A percentile compares a stretch with the other conserved stretches of the same genome.
These are phyloP conservation scores for Euphydryas editha DNA, from an alignment of 2,888 invertebrate genomes.

Conservation along the genomic window DNA sequence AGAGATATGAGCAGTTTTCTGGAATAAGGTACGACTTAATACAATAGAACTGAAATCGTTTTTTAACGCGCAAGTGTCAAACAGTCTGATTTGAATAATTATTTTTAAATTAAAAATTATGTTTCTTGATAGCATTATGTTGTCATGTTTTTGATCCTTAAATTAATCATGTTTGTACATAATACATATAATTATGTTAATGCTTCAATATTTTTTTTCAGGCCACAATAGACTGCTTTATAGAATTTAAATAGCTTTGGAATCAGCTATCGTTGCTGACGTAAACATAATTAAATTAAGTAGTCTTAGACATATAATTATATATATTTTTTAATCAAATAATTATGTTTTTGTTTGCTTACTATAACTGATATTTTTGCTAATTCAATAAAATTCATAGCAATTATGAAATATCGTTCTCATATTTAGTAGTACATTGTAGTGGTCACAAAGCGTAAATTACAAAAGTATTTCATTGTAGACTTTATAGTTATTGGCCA, in stretches of 20 bases:
- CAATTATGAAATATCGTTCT: neutral
- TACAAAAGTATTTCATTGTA: neutral
- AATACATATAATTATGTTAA: slow-evolving; percentile 15
- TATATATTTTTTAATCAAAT: too few species aligned
- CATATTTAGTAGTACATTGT: neutral
- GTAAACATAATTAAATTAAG: slow-evolving; percentile 2
- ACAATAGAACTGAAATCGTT: too few species aligned
- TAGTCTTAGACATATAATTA: too few species aligned
- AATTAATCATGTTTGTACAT: slow-evolving; percentile 9
- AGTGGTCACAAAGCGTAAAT: neutral
- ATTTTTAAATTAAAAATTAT: too few species aligned
- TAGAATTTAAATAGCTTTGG: slow-evolving; percentile 20
- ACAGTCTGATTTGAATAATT: too few species aligned
- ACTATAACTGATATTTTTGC: neutral
- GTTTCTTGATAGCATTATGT: too few species aligned
- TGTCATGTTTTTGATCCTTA: slow-evolving; percentile 11
- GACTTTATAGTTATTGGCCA: neutral
- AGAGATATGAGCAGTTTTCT: too few species aligned
- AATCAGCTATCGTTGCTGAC: slow-evolving; percentile 7
- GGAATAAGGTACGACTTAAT: too few species aligned
- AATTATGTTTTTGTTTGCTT: neutral
- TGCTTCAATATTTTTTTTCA: slow-evolving; percentile 14
- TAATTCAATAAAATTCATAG: neutral
- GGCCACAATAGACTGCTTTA: slow-evolving; percentile 28
- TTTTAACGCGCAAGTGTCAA: too few species aligned